Evolutionary conservation across 2,888 invertebrate genomes (phyloP).

Genomic region (Bombylius discolor): DNA sequence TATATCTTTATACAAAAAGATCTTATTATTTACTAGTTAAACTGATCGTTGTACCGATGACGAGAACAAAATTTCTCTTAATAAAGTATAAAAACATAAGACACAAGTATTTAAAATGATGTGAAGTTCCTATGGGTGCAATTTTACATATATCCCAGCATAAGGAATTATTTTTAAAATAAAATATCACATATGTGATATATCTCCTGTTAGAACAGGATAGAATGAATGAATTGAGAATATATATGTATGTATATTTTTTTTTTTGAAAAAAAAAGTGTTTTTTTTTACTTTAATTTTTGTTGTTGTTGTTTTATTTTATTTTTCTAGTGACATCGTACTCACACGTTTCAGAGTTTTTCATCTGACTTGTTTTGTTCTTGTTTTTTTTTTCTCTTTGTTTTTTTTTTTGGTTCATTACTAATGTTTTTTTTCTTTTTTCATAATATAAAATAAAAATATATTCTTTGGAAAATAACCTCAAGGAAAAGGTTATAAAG

Average conservation of each 20-base stretch:
- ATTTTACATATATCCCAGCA: background rate
- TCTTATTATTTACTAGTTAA: background rate
- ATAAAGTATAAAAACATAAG: conserved; percentile 7
- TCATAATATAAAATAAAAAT: background rate
- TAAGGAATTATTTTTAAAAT: background rate
- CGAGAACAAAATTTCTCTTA: conserved; percentile 7
- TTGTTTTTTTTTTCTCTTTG: background rate
- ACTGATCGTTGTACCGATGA: background rate
- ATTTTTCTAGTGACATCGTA: conserved; percentile 3
- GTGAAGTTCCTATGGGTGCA: background rate
- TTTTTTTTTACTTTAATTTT: no score
- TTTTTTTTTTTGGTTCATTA: background rate
- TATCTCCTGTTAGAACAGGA: conserved; percentile 5
- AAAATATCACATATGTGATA: conserved; percentile 1
- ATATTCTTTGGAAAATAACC: background rate
- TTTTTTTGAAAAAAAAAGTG: no score
- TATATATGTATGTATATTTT: background rate
- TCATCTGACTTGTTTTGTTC: background rate
- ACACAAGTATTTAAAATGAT: conserved; percentile 4
- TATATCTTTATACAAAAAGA: background rate
- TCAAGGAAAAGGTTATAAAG: background rate
- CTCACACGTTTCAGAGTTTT: background rate
- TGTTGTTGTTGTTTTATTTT: no score
- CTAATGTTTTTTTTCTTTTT: background rate
- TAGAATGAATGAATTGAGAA: background rate